phyloP scores from a whole-genome alignment of 2,888 invertebrate species.

The Ischnus inquisitorius region DNA sequence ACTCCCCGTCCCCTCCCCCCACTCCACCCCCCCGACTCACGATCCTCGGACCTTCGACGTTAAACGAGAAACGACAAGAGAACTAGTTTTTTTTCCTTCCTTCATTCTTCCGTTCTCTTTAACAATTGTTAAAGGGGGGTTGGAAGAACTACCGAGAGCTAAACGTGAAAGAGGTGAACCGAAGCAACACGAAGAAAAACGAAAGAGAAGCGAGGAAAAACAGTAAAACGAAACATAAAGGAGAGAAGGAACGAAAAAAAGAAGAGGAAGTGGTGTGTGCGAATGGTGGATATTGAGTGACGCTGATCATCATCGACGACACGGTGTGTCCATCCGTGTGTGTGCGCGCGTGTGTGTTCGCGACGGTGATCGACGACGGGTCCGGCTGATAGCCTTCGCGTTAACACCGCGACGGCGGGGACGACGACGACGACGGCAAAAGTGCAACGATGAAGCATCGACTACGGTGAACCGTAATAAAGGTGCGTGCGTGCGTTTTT shows the following conservation, averaged over 20 bases:
- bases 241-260: not conserved
- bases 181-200: conserved; percentile 24
- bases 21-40: conserved; percentile 5
- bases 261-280: conserved; percentile 17
- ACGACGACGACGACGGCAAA: conserved; percentile 55
- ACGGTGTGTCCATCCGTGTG: conserved; percentile 24
- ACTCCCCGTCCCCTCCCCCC: not conserved
- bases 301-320: conserved; percentile 30
- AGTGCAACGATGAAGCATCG: conserved; percentile 69
- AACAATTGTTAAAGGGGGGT: conserved; percentile 7
- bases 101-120: conserved; percentile 42
- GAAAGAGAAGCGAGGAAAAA: not conserved
- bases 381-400: conserved; percentile 39
- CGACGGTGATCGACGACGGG: conserved; percentile 20
- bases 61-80: conserved; percentile 29
- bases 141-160: not conserved
- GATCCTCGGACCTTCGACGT: conserved; percentile 23
- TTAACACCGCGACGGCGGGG: conserved; percentile 25
- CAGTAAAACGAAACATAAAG: not conserved
- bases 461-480: conserved; percentile 73
- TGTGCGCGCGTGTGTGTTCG: conserved; percentile 50
- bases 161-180: not conserved
- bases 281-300: conserved; percentile 30
- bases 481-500: conserved; percentile 75
- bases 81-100: conserved; percentile 23